Base-by-base conservation (phyloP, 1,140 invertebrate genomes). In the Drosophila lowei region DNA sequence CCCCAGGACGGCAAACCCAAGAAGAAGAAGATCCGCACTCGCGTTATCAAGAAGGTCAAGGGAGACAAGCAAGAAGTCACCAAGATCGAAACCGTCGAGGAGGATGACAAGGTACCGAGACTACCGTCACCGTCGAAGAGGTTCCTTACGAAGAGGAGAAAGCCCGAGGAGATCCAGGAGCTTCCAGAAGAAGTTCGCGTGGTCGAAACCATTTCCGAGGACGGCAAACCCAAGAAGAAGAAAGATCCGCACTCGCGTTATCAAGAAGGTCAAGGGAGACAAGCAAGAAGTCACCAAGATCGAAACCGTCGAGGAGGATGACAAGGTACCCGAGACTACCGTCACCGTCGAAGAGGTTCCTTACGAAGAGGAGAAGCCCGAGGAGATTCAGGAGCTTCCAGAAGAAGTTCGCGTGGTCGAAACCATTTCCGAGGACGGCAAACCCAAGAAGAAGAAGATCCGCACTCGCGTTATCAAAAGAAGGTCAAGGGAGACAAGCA, bases 401-500 rank as follows among this genome's bases (percentile, higher is more conserved):
- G 50, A 52, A 6, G 28, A 52, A 9, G 50, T 52, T 9, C 50
- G 28, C 6, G 50, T 52, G 4, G 11, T 52, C 2, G 50, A 52
- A 34, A 6, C 50, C 1, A 18, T 52, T 2, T 25, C 28, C 16
- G 28, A 52, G 38, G 50, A 52, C n/a, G 50, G 50, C 3, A 52
- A 38, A 5, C 34, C 34, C 3, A 38, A 38, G 34, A 11, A 38
- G 34, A 38, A 11, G 34, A 38, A 38, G 34, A 38, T 38, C 34
- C 34, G 34, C 11, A 38, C 34, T 38, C 34, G 25, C 2, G 50
- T 52, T 2, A 52, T 52, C 50, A 52, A 52, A 52, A 52, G 30
- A 52, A 52, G 50, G 50, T 52, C 28, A 52, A 52, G 50, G 49
- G 50, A 6, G 50, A 52, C 30, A 52, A 52, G 11, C 50, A 52